Conservation (phyloP, 2,113 vertebrate species). For the Phaethon lepturus region DNA sequence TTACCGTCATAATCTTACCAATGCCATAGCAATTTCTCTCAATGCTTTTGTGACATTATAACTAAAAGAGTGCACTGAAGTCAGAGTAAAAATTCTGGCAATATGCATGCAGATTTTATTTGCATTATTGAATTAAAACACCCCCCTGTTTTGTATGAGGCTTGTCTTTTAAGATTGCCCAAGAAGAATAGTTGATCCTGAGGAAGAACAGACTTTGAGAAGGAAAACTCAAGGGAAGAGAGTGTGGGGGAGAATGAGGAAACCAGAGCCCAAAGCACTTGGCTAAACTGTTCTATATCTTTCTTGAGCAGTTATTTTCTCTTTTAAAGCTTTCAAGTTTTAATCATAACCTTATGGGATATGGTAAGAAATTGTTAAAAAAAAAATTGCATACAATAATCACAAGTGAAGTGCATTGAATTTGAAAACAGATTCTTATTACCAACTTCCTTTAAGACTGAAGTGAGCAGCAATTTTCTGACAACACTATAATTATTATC, state of each 20-base stretch:
- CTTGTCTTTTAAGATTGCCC: constrained; percentile 1
- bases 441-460: constrained; percentile 29
- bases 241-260: neutral
- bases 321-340: constrained; percentile 68
- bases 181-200: neutral
- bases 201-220: neutral
- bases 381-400: constrained; percentile 45
- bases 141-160: neutral
- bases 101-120: neutral
- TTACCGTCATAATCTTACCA: neutral
- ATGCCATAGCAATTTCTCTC: neutral
- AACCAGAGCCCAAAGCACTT: constrained; percentile 37
- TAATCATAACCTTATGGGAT: constrained; percentile 55
- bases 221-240: neutral
- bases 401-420: constrained; percentile 21
- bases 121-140: neutral
- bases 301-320: neutral
- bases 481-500: constrained; percentile 15
- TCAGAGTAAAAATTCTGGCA: neutral
- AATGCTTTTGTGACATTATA: neutral
- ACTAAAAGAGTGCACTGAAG: neutral
- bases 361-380: constrained; percentile 47
- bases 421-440: constrained; percentile 26
- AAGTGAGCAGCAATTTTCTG: neutral
- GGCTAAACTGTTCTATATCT: constrained; percentile 36